phyloP scores from a whole-genome alignment of 2,888 invertebrate genomes.

The Lottia scabra region DNA sequence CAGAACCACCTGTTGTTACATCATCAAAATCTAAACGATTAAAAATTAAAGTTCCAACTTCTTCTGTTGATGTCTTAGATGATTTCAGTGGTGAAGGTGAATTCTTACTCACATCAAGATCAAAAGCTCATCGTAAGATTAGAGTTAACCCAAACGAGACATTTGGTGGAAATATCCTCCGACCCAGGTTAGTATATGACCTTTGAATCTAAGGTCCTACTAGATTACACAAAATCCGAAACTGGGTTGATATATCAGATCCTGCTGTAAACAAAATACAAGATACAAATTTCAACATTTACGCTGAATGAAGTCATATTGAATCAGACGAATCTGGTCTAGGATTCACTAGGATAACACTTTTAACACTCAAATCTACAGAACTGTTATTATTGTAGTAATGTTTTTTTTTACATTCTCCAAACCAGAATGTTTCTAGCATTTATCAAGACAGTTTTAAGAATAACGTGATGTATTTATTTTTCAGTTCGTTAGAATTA shows the following conservation, averaged over 20 bases:
- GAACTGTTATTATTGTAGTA: too few species aligned
- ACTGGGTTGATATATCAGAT: too few species aligned
- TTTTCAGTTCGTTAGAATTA: conserved; percentile 60
- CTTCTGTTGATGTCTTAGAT: conserved; percentile 37
- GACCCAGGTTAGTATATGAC: conserved; percentile 47
- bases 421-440: too few species aligned
- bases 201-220: too few species aligned
- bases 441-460: not conserved
- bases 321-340: too few species aligned
- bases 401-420: too few species aligned
- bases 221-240: too few species aligned
- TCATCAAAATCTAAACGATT: conserved; percentile 39
- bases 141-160: conserved; percentile 55
- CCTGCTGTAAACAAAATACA: too few species aligned
- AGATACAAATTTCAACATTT: too few species aligned
- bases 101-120: conserved; percentile 63
- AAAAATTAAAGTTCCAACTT: conserved; percentile 42
- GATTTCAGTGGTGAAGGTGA: conserved; percentile 54
- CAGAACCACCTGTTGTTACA: conserved; percentile 41
- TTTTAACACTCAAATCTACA: too few species aligned
- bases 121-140: conserved; percentile 63
- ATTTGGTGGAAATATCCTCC: conserved; percentile 59
- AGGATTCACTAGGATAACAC: too few species aligned
- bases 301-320: too few species aligned
- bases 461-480: not conserved